phyloP scores from a whole-genome alignment of 2,113 vertebrate genomes.

The Camelus dromedarius region DNA sequence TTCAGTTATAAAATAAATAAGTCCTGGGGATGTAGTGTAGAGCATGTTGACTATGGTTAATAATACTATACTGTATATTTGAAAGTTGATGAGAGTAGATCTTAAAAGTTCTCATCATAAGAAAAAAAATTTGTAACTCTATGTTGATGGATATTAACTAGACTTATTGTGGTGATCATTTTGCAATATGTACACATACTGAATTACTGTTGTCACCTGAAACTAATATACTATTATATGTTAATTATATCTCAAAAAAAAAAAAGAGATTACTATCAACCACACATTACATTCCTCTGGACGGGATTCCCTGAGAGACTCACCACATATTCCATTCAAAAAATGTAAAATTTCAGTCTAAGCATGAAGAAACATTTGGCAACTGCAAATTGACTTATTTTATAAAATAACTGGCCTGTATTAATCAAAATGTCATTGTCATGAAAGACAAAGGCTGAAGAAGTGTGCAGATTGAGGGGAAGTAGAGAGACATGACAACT shows the following conservation, averaged over 20 bases:
- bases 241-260: neutral
- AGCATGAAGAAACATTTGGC: neutral
- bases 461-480: neutral
- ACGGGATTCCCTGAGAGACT: neutral
- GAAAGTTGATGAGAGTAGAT: neutral
- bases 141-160: neutral
- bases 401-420: neutral
- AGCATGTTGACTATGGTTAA: neutral
- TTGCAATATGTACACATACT: neutral
- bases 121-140: neutral
- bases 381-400: neutral
- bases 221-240: neutral
- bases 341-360: neutral
- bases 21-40: neutral
- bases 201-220: neutral
- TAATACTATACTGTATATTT: neutral
- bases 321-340: neutral
- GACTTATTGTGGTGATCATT: neutral
- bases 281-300: neutral
- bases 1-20: neutral
- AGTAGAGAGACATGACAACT: neutral
- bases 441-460: neutral
- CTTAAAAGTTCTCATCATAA: neutral
- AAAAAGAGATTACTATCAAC: neutral
- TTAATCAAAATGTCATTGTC: neutral